Percentiles rank a stretch among this genome's conserved stretches.
phyloP scores from a whole-genome alignment of 1,140 invertebrate genomes.

The Acromyrmex charruanus region DNA sequence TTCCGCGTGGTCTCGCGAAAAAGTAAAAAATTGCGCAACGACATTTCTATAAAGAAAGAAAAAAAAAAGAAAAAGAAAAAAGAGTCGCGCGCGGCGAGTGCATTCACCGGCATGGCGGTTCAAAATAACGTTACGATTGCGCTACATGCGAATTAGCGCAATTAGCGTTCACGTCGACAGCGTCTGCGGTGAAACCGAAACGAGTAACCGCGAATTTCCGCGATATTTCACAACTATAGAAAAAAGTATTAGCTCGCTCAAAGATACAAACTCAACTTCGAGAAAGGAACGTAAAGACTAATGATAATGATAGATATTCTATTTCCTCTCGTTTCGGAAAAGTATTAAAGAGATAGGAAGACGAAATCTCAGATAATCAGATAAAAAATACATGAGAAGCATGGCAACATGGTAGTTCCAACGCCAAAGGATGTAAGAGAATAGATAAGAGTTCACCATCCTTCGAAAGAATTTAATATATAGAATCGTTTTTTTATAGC shows the following conservation, averaged over 20 bases:
- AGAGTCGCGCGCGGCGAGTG: neutral
- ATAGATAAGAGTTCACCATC: neutral
- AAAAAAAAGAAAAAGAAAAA: neutral
- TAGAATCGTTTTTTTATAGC: conserved; percentile 24
- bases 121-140: conserved; percentile 37
- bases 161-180: conserved; percentile 44
- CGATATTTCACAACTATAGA: conserved; percentile 22
- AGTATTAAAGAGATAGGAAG: neutral
- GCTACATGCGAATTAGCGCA: conserved; percentile 57
- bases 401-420: neutral
- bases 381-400: neutral
- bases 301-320: neutral
- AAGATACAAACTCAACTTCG: neutral
- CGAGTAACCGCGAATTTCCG: conserved; percentile 26
- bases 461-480: conserved; percentile 31
- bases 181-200: conserved; percentile 54
- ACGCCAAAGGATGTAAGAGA: neutral
- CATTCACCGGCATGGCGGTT: neutral
- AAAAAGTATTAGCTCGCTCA: neutral
- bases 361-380: neutral
- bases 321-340: neutral
- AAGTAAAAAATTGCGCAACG: conserved; percentile 37
- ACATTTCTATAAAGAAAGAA: neutral
- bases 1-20: conserved; percentile 34
- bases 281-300: conserved; percentile 5